Percentiles rank a stretch among this genome's conserved stretches.
These are phyloP conservation scores for Hydraecia micacea DNA, from an alignment of 2,888 invertebrate species.

Conservation along the genomic window DNA sequence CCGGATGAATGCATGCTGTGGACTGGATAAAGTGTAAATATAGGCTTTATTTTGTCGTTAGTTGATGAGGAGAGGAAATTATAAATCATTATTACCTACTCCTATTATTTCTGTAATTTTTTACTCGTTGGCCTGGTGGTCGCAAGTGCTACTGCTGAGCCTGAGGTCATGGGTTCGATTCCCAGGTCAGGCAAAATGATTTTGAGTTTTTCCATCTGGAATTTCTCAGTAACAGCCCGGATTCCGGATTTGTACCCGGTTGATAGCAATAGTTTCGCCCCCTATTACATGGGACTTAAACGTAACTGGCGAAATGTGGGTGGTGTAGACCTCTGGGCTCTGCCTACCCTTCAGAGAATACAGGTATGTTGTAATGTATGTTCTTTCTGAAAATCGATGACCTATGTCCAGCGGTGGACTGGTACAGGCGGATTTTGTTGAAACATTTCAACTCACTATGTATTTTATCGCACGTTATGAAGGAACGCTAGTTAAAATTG, in stretches of 20 bases:
- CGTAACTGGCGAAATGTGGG: no score
- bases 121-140: background rate
- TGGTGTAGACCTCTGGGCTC: no score
- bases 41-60: constrained; percentile 29
- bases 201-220: background rate
- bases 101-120: background rate
- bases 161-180: background rate
- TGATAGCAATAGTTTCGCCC: background rate
- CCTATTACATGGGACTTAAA: background rate
- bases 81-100: background rate
- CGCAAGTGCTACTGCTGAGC: background rate
- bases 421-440: no score
- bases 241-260: background rate
- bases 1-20: constrained; percentile 33
- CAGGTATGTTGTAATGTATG: background rate
- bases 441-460: background rate
- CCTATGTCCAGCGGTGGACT: background rate
- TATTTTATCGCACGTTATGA: background rate
- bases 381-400: background rate
- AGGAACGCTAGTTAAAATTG: constrained; percentile 18
- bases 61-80: constrained; percentile 6
- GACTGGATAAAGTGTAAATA: constrained; percentile 29
- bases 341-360: no score
- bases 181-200: background rate
- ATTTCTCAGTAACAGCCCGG: background rate